These are phyloP conservation scores for Stichopus horrens DNA, from an alignment of 53 echinoderm and acorn worm genomes.

Conservation along the genomic window DNA sequence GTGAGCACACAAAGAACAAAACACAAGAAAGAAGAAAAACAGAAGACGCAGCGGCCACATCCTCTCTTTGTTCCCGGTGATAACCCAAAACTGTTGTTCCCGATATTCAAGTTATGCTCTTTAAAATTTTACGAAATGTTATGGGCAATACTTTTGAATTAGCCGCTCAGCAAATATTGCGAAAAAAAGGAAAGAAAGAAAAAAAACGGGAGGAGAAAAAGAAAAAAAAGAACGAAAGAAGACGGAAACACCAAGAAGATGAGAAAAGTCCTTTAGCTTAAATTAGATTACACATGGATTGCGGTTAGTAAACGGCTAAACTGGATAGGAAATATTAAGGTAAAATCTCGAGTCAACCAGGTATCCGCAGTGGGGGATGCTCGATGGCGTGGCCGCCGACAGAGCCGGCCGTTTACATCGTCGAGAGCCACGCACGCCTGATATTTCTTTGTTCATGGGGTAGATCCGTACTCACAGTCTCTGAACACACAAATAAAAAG, in stretches of 20 bases:
- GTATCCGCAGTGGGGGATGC: conserved; percentile 30
- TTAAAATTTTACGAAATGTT: conserved; percentile 10
- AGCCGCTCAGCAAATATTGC: background rate
- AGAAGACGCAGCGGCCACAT: no score
- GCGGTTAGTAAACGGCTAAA: background rate
- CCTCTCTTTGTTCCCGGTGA: background rate
- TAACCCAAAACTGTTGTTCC: background rate
- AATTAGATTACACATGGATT: background rate
- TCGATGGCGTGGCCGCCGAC: conserved; percentile 26
- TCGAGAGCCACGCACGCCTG: conserved; percentile 15
- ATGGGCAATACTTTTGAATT: background rate
- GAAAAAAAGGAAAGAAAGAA: background rate
- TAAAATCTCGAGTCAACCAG: background rate
- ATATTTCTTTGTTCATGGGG: background rate
- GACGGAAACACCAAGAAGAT: no score
- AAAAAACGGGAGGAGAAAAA: background rate
- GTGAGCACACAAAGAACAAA: no score
- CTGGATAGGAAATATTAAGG: background rate
- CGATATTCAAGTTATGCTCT: background rate
- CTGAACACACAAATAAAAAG: no score
- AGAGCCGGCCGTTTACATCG: background rate
- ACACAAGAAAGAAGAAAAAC: no score
- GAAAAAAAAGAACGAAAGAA: no score
- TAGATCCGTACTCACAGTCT: no score
- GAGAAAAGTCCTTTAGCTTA: background rate